Evolutionary conservation across 92 coral and sea anemone genomes (phyloP).

Genomic region (Palythoa heliodiscus): DNA sequence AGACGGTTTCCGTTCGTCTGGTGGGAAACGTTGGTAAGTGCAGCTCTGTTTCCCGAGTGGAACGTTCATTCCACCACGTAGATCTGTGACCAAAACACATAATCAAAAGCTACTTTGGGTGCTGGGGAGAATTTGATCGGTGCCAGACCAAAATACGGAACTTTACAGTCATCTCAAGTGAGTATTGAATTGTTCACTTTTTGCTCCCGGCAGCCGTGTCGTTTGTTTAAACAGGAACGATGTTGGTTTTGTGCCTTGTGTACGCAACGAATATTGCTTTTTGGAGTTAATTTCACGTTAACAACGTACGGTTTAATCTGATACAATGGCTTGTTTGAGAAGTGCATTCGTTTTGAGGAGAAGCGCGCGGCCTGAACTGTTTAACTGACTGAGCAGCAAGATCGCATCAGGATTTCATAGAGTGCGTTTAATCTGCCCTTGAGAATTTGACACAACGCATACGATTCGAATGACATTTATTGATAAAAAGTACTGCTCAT

Average conservation of each 20-base stretch:
- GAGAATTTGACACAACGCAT: constrained; percentile 4
- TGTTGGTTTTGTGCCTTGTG: constrained; percentile 5
- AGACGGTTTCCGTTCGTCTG: constrained; percentile 37
- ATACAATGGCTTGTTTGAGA: neutral
- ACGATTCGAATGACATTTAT: constrained; percentile 17
- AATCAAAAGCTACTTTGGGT: neutral
- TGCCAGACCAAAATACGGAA: neutral
- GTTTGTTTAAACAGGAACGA: constrained; percentile 7
- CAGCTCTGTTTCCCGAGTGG: constrained; percentile 3
- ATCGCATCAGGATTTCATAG: constrained; percentile 27
- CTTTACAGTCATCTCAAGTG: neutral
- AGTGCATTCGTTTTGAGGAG: neutral
- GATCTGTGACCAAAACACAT: constrained; percentile 8
- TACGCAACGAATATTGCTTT: neutral
- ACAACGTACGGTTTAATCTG: neutral
- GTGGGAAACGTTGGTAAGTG: neutral
- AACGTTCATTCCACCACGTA: constrained; percentile 46
- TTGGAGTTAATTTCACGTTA: neutral
- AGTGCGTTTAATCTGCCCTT: neutral
- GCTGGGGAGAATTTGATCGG: neutral
- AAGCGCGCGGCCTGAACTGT: neutral
- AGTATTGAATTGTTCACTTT: constrained; percentile 1
- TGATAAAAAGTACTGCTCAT: constrained; percentile 1
- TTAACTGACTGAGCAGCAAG: neutral
- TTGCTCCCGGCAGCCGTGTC: neutral